These are phyloP conservation scores for Callimorpha dominula DNA, from an alignment of 2,888 invertebrate genomes.

Conservation along the genomic window DNA sequence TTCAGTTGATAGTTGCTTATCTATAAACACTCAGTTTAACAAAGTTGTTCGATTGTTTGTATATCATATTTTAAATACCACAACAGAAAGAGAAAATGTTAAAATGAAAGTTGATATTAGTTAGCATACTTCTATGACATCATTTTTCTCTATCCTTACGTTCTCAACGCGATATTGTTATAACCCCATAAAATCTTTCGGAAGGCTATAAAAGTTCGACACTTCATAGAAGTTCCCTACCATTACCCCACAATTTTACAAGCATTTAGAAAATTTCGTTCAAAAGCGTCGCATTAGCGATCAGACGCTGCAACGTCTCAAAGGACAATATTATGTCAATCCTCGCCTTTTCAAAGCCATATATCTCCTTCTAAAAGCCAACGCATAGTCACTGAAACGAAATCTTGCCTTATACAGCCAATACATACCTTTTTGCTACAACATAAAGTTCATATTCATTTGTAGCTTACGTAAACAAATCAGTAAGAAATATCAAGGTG, in stretches of 20 bases:
- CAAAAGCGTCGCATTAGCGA: constrained; percentile 51
- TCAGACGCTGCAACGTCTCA: constrained; percentile 51
- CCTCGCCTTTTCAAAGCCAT: constrained; percentile 68
- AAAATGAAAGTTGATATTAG: too few species aligned
- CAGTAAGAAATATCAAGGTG: constrained; percentile 50
- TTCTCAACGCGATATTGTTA: background rate
- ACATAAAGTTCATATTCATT: constrained; percentile 42
- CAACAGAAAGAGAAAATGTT: too few species aligned
- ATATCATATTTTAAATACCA: background rate
- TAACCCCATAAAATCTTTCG: constrained; percentile 20
- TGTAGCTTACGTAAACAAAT: constrained; percentile 37
- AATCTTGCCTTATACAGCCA: constrained; percentile 52
- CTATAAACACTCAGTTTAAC: too few species aligned
- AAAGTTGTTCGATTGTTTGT: background rate
- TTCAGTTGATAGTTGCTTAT: too few species aligned
- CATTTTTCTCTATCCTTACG: too few species aligned
- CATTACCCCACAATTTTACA: constrained; percentile 46
- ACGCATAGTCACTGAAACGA: constrained; percentile 66
- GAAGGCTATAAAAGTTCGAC: constrained; percentile 30
- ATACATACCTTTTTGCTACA: constrained; percentile 44
- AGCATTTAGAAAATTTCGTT: constrained; percentile 50
- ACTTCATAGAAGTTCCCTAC: constrained; percentile 35
- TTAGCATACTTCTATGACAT: too few species aligned
- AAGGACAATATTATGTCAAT: constrained; percentile 76
- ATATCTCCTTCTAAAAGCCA: constrained; percentile 64